A percentile compares a stretch with the other conserved stretches of the same genome.
These are phyloP conservation scores for Malacosoma neustria DNA, from an alignment of 2,888 invertebrate genomes.

Conservation along the genomic window DNA sequence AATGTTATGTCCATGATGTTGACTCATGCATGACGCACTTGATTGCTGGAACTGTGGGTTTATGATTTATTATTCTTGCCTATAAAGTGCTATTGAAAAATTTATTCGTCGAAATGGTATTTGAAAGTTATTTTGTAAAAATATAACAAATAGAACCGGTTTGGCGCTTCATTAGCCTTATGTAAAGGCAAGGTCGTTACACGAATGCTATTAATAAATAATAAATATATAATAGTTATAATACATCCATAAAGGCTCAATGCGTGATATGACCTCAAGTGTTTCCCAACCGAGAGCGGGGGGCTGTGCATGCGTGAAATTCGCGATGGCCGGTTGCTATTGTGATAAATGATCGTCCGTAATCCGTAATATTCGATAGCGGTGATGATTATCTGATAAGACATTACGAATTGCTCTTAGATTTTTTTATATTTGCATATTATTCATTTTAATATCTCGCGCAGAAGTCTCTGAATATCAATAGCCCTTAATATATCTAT, in stretches of 20 bases:
- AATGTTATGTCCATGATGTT: conserved; percentile 66
- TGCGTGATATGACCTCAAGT: background rate
- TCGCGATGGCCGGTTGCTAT: background rate
- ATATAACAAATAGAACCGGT: background rate
- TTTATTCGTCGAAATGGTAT: background rate
- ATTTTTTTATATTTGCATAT: background rate
- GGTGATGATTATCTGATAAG: background rate
- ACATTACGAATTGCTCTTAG: background rate
- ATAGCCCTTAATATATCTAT: background rate
- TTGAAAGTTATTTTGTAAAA: background rate
- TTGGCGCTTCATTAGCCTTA: background rate
- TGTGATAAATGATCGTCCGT: background rate
- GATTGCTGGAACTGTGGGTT: conserved; percentile 62
- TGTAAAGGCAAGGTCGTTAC: background rate
- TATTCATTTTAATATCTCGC: background rate
- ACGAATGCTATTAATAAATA: background rate
- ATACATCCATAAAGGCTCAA: background rate
- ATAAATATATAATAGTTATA: background rate
- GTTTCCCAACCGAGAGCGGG: background rate
- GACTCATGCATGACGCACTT: conserved; percentile 71
- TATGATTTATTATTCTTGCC: conserved; percentile 24
- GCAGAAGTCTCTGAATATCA: background rate
- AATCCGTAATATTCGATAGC: background rate
- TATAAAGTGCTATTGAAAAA: background rate
- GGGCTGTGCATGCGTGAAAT: background rate